Evolutionary conservation across 2,113 vertebrate species (phyloP), one percentile per base, ranked within the genome.

Genomic region (Sander lucioperca): DNA sequence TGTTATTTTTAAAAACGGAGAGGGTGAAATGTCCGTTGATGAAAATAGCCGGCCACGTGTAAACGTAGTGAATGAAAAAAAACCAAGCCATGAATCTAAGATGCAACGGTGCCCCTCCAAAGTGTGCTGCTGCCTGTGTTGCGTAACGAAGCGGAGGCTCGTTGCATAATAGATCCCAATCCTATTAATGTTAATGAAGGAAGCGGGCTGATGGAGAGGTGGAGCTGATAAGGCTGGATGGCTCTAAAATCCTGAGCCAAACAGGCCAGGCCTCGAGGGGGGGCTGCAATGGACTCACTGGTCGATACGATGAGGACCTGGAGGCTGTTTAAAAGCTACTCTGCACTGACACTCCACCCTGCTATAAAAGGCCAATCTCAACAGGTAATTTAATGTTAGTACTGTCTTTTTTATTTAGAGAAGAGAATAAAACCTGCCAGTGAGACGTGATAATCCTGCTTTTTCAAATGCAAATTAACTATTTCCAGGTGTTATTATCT

Each of bases 151-250:
- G 86, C 27, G n/a, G 78, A 87, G 87, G 74, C 82, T 65, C 14
- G 65, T 94, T 95, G 88, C 89, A 87, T 93, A 94, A 95, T 91
- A 67, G 77, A 94, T 91, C 88, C 83, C 89, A 87, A 93, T 91
- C 82, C 87, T 89, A 90, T 93, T 92, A 89, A 91, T 88, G 88
- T 87, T 94, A 91, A 93, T 91, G 89, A 91, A 87, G 80, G 88
- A 89, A 81, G 83, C 50, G 39, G 79, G 66, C 84, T 84, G 88
- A 78, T 83, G 84, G 83, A 90, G 87, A 81, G 75, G 87, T 83
- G 75, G 67, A 74, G 88, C 82, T 75, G 78, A 85, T 78, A 61
- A 88, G 58, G 76, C 53, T 72, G 81, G 61, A 84, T 79, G 85
- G 58, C 65, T 79, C 58, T 7, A 71, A 84, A 88, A 69, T 75